A percentile compares a stretch with the other conserved stretches of the same genome.
Evolutionary conservation across 2,888 invertebrate species (phyloP).

Genomic region (Eupithecia pulchellata): DNA sequence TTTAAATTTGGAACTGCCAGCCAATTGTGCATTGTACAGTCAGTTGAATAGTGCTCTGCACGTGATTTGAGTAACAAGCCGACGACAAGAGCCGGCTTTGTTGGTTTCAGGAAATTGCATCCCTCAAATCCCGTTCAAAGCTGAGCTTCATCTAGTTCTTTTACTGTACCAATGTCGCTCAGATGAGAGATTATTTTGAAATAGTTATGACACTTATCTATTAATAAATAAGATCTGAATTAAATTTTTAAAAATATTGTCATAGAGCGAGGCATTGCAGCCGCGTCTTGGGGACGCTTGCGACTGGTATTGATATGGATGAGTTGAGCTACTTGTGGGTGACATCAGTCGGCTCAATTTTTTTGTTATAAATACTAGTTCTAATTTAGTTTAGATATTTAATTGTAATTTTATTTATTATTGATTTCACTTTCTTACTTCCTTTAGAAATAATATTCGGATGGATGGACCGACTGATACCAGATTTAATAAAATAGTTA

Average conservation of each 20-base stretch:
- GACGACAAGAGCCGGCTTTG: constrained; percentile 62
- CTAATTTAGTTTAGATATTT: no score
- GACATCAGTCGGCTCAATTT: no score
- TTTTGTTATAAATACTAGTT: no score
- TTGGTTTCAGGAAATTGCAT: constrained; percentile 73
- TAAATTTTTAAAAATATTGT: no score
- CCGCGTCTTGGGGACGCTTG: no score
- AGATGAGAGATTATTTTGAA: not conserved
- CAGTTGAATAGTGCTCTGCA: constrained; percentile 56
- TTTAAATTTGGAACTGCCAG: not conserved
- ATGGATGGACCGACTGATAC: not conserved
- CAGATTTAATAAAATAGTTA: not conserved
- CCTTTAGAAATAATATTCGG: not conserved
- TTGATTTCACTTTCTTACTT: not conserved
- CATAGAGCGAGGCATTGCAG: no score
- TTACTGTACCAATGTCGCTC: not conserved
- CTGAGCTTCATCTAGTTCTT: constrained; percentile 12
- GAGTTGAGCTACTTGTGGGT: no score
- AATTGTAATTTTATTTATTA: no score
- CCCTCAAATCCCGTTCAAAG: constrained; percentile 64
- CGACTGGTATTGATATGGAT: no score
- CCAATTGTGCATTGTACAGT: constrained; percentile 45
- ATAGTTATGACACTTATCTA: no score
- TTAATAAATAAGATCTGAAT: no score
- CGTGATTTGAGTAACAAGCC: constrained; percentile 67